Evolutionary conservation across 2,113 vertebrate species (phyloP), one percentile per base, ranked within the genome.

Genomic region (Hydrolagus affinis): DNA sequence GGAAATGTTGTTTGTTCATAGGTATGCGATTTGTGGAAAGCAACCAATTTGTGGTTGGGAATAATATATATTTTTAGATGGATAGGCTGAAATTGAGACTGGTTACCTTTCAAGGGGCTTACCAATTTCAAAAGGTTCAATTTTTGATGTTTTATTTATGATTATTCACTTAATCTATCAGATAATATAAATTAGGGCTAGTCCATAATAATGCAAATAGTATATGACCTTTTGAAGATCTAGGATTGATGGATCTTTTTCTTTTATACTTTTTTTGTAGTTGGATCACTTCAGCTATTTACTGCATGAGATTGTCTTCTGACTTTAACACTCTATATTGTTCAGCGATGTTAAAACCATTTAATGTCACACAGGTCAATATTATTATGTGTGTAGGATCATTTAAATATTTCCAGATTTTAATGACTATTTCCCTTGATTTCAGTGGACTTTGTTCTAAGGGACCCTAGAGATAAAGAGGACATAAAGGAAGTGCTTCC

Each of bases 401-500:
- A 66, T 83, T 68, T 30, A 15, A 28, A 66, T 83, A 83, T 66
- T 83, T 66, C 14, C 25, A 32, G 0, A 62, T 44, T 44, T 10
- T 2, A 85, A 57, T 76, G 44, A 62, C 9, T 71, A 70, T 74
- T 86, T 12, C 56, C 75, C 87, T 87, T 88, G 88, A 85, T 91
- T 93, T 83, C 89, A 98, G 96, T 96, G 91, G 94, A 93, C 86
- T 96, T 95, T 90, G 95, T 94, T 87, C 91, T 96, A 74, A 91
- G 89, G 87, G 93, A 94, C 85, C 89, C 92, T 17, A 90, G 89
- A 85, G 91, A 92, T 87, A 92, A 89, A 86, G 91, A 93, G 0
- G 89, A 92, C 60, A 89, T 88, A 56, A 88, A 89, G 83, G 76
- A 88, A 85, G 86, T 88, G 11, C 86, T 92, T 56, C 93, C 85